These are phyloP conservation scores for Rhea pennata DNA, from an alignment of 2,113 vertebrate species.

Conservation along the genomic window DNA sequence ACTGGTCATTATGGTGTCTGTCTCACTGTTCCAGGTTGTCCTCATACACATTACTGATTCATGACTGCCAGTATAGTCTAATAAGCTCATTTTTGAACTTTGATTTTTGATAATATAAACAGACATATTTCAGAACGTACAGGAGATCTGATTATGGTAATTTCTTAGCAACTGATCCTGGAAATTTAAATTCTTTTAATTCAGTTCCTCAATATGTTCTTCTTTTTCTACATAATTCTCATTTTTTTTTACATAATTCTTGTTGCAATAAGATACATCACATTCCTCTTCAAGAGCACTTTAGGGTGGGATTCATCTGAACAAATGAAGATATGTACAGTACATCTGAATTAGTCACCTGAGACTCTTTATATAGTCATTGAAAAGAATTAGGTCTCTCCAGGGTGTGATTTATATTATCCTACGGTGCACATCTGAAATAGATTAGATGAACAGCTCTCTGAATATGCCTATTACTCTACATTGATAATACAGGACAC, in stretches of 20 bases:
- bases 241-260: not conserved
- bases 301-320: not conserved
- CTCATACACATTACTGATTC: not conserved
- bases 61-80: not conserved
- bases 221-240: not conserved
- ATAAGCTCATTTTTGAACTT: not conserved
- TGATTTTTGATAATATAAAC: not conserved
- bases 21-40: not conserved
- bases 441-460: not conserved
- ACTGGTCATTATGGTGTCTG: not conserved
- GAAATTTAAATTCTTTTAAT: conserved; percentile 12
- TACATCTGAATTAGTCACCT: not conserved
- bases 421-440: not conserved
- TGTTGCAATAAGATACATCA: not conserved
- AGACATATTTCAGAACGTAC: not conserved
- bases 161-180: conserved; percentile 9
- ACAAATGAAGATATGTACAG: not conserved
- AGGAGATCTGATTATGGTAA: not conserved
- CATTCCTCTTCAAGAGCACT: not conserved
- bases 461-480: not conserved
- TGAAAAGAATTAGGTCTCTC: not conserved
- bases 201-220: not conserved
- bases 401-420: not conserved
- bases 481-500: not conserved
- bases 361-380: not conserved